A percentile compares a stretch with the other conserved stretches of the same genome.
phyloP scores from a whole-genome alignment of 2,797 vertebrate genomes.

The Chaetodon trifasciatus region DNA sequence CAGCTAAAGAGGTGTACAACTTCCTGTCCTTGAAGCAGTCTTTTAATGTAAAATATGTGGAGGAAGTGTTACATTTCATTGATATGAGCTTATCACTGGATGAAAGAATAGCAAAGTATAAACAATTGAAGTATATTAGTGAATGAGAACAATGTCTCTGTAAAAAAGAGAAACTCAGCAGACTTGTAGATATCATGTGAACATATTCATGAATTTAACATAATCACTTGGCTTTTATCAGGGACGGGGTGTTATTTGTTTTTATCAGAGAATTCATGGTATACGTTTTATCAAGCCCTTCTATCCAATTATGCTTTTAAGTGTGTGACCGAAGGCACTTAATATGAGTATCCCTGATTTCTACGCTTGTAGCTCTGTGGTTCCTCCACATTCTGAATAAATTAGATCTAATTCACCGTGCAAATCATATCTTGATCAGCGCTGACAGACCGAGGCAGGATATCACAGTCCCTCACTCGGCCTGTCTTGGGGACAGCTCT shows the following conservation, averaged over 20 bases:
- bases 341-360: conserved; percentile 52
- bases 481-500: conserved; percentile 48
- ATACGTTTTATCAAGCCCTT: conserved; percentile 39
- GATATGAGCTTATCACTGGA: neutral
- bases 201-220: neutral
- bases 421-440: conserved; percentile 71
- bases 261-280: conserved; percentile 9
- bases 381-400: conserved; percentile 56
- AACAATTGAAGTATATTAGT: neutral
- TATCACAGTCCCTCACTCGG: conserved; percentile 40
- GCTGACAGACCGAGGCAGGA: conserved; percentile 51
- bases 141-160: neutral
- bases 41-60: conserved; percentile 19
- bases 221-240: conserved; percentile 4
- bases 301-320: conserved; percentile 52
- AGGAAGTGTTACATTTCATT: conserved; percentile 3
- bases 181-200: neutral
- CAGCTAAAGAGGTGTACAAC: neutral
- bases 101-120: neutral
- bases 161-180: neutral
- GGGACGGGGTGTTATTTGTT: neutral
- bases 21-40: neutral
- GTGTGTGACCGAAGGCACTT: conserved; percentile 51
- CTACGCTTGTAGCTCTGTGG: conserved; percentile 31
- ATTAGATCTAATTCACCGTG: conserved; percentile 63